These are phyloP conservation scores for Pogoniulus pusillus DNA, from an alignment of 2,797 vertebrate genomes.

Conservation along the genomic window DNA sequence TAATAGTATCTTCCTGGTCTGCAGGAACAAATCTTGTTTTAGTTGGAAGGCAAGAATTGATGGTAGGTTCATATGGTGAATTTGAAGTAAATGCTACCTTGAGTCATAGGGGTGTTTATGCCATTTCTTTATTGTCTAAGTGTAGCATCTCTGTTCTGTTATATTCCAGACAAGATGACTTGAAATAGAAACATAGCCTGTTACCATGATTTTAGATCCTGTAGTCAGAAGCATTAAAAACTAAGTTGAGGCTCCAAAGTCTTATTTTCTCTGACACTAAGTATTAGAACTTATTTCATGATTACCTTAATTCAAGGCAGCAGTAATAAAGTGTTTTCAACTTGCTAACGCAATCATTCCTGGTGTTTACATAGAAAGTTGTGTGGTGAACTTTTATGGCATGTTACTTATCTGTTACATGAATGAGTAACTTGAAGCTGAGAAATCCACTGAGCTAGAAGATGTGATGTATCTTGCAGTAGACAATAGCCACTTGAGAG, in stretches of 20 bases:
- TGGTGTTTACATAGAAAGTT: not conserved
- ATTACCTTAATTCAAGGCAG: not conserved
- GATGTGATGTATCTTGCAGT: not conserved
- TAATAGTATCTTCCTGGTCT: not conserved
- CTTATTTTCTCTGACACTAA: not conserved
- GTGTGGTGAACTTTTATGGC: not conserved
- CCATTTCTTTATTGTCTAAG: not conserved
- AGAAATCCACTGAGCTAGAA: not conserved
- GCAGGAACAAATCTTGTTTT: not conserved
- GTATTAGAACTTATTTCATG: not conserved
- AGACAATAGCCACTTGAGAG: not conserved
- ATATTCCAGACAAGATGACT: not conserved
- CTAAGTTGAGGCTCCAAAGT: not conserved
- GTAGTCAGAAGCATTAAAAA: not conserved
- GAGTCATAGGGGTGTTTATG: not conserved
- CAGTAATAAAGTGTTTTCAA: not conserved
- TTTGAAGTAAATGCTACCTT: not conserved
- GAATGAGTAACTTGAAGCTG: not conserved
- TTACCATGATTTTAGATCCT: not conserved
- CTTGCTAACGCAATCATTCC: not conserved
- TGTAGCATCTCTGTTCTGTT: not conserved
- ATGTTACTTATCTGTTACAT: not conserved
- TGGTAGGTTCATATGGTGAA: not conserved
- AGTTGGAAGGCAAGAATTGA: not conserved
- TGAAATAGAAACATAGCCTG: not conserved